These are phyloP conservation scores for Chionomys nivalis DNA, from an alignment of 2,113 vertebrate genomes.

Conservation along the genomic window DNA sequence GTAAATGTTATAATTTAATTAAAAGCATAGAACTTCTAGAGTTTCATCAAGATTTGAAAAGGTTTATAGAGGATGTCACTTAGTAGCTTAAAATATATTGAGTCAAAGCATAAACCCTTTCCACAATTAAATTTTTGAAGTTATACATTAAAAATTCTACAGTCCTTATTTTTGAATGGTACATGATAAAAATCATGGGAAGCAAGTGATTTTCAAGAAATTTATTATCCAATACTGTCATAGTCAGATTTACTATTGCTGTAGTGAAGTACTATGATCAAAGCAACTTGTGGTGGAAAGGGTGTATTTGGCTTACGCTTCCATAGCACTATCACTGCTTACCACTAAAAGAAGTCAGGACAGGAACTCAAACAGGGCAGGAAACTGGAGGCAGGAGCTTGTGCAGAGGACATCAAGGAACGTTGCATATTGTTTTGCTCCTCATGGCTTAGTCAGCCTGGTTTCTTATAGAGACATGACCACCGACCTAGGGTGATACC, in stretches of 20 bases:
- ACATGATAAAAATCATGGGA: background rate
- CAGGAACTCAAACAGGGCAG: background rate
- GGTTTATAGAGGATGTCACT: background rate
- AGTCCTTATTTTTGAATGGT: background rate
- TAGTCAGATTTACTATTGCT: background rate
- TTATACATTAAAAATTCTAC: background rate
- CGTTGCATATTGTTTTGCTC: background rate
- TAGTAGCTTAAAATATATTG: conserved; percentile 11
- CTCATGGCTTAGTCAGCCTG: background rate
- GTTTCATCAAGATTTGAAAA: conserved; percentile 26
- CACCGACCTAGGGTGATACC: no score
- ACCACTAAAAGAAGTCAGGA: background rate
- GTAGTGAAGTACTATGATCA: background rate
- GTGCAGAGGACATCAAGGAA: background rate
- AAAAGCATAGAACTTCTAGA: background rate
- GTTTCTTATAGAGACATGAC: background rate
- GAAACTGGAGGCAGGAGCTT: background rate
- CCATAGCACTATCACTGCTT: no score
- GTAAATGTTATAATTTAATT: conserved; percentile 16
- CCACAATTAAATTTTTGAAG: conserved; percentile 4
- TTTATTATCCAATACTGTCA: background rate
- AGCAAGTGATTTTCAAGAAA: background rate
- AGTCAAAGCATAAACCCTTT: background rate
- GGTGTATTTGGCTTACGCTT: background rate
- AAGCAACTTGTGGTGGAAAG: background rate